Percentiles rank a stretch among this genome's conserved stretches.
phyloP scores from a whole-genome alignment of 2,888 invertebrate species.

The Ornithoptera priamus region DNA sequence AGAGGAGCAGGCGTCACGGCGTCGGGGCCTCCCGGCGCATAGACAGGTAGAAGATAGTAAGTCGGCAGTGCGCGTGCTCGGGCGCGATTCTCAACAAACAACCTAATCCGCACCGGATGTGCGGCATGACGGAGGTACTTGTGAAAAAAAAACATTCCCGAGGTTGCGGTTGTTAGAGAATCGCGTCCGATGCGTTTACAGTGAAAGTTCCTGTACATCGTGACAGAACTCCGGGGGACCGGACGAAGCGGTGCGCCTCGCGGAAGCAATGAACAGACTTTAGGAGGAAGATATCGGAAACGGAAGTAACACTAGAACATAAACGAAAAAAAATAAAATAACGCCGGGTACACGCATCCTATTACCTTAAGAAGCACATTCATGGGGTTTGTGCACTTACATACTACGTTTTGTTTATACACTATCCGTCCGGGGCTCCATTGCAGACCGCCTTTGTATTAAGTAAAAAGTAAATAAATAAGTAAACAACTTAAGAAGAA shows the following conservation, averaged over 20 bases:
- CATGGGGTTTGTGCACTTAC: slow-evolving; percentile 76
- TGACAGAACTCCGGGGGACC: slow-evolving; percentile 60
- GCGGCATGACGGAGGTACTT: too few relatives aligned
- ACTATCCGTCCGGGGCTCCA: slow-evolving; percentile 73
- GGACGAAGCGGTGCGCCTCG: slow-evolving; percentile 74
- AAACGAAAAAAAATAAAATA: slow-evolving; percentile 40
- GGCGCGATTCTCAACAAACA: slow-evolving; percentile 39
- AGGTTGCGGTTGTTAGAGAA: slow-evolving; percentile 34
- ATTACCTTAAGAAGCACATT: slow-evolving; percentile 76
- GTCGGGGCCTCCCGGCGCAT: slow-evolving; percentile 5
- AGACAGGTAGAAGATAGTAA: slow-evolving; percentile 36
- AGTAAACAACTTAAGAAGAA: slow-evolving; percentile 37
- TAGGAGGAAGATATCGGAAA: slow-evolving; percentile 57
- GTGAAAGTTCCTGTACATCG: slow-evolving; percentile 54
- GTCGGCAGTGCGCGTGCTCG: slow-evolving; percentile 43
- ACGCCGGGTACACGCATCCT: slow-evolving; percentile 65
- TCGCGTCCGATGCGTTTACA: slow-evolving; percentile 54
- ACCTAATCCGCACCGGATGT: background rate
- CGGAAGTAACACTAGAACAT: slow-evolving; percentile 61
- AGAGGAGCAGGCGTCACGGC: slow-evolving; percentile 34
- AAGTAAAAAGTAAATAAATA: slow-evolving; percentile 39
- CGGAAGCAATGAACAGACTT: slow-evolving; percentile 65
- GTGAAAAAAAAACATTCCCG: too few relatives aligned
- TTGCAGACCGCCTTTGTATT: slow-evolving; percentile 47
- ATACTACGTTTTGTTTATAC: slow-evolving; percentile 51